Evolutionary conservation across 2,888 invertebrate species (phyloP), one percentile per base, ranked within the genome.

Genomic region (Kuschelorhynchus macadamiae): DNA sequence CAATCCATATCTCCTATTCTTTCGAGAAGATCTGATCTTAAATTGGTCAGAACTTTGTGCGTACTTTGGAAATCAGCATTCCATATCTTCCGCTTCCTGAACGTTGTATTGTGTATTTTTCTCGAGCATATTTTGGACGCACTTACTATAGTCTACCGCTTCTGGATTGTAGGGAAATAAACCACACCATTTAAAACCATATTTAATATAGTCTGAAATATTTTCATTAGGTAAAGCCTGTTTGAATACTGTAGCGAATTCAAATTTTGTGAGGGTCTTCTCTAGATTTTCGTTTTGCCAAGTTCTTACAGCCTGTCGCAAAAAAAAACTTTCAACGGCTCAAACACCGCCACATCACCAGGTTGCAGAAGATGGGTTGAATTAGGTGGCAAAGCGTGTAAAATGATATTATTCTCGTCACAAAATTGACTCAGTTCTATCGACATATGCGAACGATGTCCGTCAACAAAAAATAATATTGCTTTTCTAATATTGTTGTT

Each of bases 281-380:
- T 73, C 72, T 5, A 47, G 41, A 52, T 72, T 72, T 69, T 75
- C 73, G 30, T 52, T 20, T 33, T 75, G 74, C 71, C 73, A 74
- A 5, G 62, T 62, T 53, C 72, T 55, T 7, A 75, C 72, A 21
- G 72, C 71, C 47, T 75, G 69, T 71, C 77, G 71, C 77, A 77
- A 80, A 33, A 75, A 68, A 7, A 61, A n/a, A n/a, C 67, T 60
- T 79, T 79, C 21, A 79, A 60, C 7, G 77, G 76, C 11, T 72
- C 70, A 64, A 79, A 79, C 17, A 79, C 73, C 8, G 71, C 70
- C 7, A 78, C 77, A 67, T 78, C 75, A 11, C 72, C 75, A 8
- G 78, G 78, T 56, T 80, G 78, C 41, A 77, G 41, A 9, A 79
- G 70, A 41, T 77, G 74, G 2, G 73, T 76, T 4, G 72, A 61